Conservation (phyloP, 2,888 invertebrate species). For the Amblyjoppa fuscipennis region DNA sequence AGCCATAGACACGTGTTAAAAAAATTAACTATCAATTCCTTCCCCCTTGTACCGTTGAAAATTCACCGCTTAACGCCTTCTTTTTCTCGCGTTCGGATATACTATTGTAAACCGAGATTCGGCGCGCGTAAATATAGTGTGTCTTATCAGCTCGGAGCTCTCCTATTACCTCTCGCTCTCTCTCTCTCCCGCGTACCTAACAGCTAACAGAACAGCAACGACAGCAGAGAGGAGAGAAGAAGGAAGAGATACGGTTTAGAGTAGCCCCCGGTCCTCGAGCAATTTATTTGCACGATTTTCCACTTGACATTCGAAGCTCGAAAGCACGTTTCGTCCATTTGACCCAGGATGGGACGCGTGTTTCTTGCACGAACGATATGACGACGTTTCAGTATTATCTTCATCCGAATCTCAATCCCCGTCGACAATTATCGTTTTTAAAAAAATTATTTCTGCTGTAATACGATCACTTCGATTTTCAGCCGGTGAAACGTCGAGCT, state of each 20-base stretch:
- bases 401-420: conserved; percentile 16
- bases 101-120: conserved; percentile 43
- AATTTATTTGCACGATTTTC: conserved; percentile 81
- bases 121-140: conserved; percentile 53
- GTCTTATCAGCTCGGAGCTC: conserved; percentile 27
- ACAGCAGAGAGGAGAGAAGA: conserved; percentile 27
- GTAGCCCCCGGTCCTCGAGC: conserved; percentile 66
- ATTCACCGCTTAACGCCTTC: neutral
- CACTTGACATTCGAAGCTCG: conserved; percentile 79
- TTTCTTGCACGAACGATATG: conserved; percentile 51
- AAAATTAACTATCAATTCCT: neutral
- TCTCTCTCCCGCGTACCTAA: neutral
- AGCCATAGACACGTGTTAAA: neutral
- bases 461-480: neutral
- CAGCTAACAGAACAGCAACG: conserved; percentile 44
- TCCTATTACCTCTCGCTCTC: conserved; percentile 31
- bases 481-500: neutral
- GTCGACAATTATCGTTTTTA: conserved; percentile 28
- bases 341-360: conserved; percentile 64
- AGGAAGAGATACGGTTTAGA: conserved; percentile 54
- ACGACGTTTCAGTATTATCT: conserved; percentile 50
- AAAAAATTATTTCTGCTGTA: neutral
- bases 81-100: too few species aligned
- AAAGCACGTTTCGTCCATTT: conserved; percentile 69
- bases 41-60: neutral